A percentile compares a stretch with the other conserved stretches of the same genome.
Conservation (phyloP, 2,888 invertebrate genomes). For the Eristalinus aeneus region DNA sequence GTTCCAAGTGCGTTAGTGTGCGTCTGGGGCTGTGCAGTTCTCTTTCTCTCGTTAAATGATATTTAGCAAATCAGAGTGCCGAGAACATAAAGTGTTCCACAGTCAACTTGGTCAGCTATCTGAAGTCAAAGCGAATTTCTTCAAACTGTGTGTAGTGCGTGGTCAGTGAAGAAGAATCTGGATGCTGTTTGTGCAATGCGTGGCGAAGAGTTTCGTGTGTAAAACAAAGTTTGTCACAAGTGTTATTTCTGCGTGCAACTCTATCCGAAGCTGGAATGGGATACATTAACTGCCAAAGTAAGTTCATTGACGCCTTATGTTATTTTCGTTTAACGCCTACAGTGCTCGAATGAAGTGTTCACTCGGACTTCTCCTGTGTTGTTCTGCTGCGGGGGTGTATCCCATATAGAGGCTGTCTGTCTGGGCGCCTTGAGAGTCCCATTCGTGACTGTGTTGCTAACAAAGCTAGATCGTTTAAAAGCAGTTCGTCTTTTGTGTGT, state of each 20-base stretch:
- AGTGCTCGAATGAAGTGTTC: background rate
- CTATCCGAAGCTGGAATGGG: slow-evolving; percentile 58
- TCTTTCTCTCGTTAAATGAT: slow-evolving; percentile 36
- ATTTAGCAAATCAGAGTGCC: slow-evolving; percentile 13
- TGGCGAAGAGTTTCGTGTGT: background rate
- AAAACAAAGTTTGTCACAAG: background rate
- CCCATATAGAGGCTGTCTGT: background rate
- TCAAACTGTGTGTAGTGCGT: background rate
- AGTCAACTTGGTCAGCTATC: background rate
- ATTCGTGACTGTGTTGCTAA: slow-evolving; percentile 26
- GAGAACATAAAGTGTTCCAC: background rate
- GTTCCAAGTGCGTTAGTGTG: slow-evolving; percentile 36
- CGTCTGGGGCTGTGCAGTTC: slow-evolving; percentile 30
- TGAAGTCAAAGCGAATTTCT: slow-evolving; percentile 6
- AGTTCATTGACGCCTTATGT: slow-evolving; percentile 60
- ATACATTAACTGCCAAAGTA: slow-evolving; percentile 65
- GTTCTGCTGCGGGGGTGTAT: background rate
- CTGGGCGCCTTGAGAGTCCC: slow-evolving; percentile 20
- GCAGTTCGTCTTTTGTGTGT: background rate
- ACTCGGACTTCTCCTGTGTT: background rate
- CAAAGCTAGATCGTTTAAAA: background rate
- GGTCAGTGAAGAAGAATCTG: background rate
- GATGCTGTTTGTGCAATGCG: background rate
- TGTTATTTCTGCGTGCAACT: slow-evolving; percentile 47
- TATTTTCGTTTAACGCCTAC: slow-evolving; percentile 23